Base-by-base conservation (phyloP, 2,888 invertebrate genomes). In the Pecten maximus region DNA sequence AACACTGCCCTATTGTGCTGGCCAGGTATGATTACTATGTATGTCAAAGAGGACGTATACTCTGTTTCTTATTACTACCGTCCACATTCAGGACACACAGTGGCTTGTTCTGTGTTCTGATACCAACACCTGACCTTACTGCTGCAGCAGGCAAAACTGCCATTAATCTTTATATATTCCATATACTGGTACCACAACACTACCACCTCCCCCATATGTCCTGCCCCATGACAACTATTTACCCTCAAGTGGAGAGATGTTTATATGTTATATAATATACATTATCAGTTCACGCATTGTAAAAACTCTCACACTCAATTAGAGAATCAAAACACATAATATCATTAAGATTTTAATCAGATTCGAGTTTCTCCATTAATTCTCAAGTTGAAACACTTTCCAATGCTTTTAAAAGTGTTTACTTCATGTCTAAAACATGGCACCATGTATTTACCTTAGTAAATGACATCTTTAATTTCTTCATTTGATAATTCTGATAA, bases 41-140 rank as follows among this genome's bases (percentile, higher is more conserved):
- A 35, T 74, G 74, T 74, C 74, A 74, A 74, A 74, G 74, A 74
- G 74, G 35, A 74, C 35, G 35, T 74, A 74, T 74, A 74, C 74
- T 74, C 74, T 10, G 74, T 74, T 74, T 74, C 74, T 23, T 74
- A 74, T 35, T 74, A 74, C 28, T 74, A 35, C 23, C 23, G 74
- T 12, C 35, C 35, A 6, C 74, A 35, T 28, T 54, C 35, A 74
- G 74, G 74, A 74, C 74, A 54, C 19, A 35, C 35, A 74, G 74
- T 74, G 35, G 74, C 74, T 23, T 28, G 74, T 35, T 74, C 10
- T 28, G 74, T 74, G 35, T 74, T 74, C 74, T 74, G 35, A 74
- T 35, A 74, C 74, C 15, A 35, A 28, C 35, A 74, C 74, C 35
- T 28, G 74, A 74, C 74, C 74, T 74, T 15, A 74, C 28, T 6